A percentile compares a stretch with the other conserved stretches of the same genome.
Conservation (phyloP, 2,113 vertebrate species). For the Propithecus coquereli region DNA sequence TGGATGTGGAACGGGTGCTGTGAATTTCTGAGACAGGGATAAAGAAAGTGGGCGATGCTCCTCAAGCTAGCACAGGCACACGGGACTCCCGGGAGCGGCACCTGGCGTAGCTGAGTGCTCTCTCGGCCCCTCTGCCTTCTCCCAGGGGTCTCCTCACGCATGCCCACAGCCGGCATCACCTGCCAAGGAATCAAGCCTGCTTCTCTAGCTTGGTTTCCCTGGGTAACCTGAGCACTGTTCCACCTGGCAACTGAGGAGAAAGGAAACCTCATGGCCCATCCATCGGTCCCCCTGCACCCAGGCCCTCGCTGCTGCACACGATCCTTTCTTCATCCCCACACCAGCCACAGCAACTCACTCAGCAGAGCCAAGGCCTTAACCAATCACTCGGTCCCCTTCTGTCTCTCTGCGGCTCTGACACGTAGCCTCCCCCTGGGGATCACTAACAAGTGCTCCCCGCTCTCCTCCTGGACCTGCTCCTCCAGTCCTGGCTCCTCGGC, state of each 20-base stretch:
- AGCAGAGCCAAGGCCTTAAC: background rate
- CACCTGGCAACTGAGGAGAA: background rate
- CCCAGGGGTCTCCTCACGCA: background rate
- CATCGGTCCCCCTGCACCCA: no score
- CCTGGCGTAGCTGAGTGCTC: rapidly evolving
- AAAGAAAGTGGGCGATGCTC: background rate
- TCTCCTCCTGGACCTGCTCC: background rate
- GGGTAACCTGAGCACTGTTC: background rate
- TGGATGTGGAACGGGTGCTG: background rate
- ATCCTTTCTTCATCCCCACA: background rate
- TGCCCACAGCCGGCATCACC: no score
- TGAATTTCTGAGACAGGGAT: background rate
- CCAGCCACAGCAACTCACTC: background rate
- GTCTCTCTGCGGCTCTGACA: background rate
- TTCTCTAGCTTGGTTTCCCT: background rate
- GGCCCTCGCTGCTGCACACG: rapidly evolving
- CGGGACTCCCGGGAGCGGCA: background rate
- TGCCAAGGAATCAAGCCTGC: background rate
- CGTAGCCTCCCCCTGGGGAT: rapidly evolving
- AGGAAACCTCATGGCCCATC: background rate
- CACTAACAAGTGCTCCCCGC: background rate
- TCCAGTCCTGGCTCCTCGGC: background rate
- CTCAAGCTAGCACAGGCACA: background rate
- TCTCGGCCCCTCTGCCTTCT: background rate
- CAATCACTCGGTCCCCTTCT: background rate